Conservation (phyloP, 2,113 vertebrate genomes). For the Osmerus mordax region DNA sequence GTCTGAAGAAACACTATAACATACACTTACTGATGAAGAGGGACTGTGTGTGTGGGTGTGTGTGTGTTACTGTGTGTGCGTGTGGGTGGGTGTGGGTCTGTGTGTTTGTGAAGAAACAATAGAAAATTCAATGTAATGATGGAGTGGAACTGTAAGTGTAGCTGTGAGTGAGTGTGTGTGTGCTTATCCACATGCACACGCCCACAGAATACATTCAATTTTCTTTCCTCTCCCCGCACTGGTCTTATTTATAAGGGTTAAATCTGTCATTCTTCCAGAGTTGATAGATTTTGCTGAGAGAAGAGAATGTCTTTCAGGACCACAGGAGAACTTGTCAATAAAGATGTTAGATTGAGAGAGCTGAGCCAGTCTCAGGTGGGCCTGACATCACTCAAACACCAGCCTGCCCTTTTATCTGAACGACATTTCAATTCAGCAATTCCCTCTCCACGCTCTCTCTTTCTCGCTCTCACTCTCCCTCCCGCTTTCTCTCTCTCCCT, state of each 20-base stretch:
- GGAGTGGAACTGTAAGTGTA: not conserved
- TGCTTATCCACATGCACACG: no score
- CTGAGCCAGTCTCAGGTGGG: not conserved
- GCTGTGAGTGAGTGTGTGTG: not conserved
- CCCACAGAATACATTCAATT: not conserved
- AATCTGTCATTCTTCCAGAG: not conserved
- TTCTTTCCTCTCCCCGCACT: not conserved
- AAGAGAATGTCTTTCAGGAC: not conserved
- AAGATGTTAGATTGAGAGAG: constrained; percentile 4
- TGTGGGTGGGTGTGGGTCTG: not conserved
- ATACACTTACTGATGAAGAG: no score
- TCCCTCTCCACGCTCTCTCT: not conserved
- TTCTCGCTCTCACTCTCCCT: no score
- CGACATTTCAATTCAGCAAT: not conserved
- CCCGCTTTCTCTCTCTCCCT: no score
- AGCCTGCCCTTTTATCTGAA: constrained; percentile 8
- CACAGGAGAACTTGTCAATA: constrained; percentile 13
- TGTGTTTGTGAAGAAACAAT: not conserved
- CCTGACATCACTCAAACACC: not conserved
- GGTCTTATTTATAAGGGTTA: not conserved
- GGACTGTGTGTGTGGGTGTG: not conserved
- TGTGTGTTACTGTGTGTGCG: not conserved
- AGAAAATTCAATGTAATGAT: not conserved
- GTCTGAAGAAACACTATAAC: no score
- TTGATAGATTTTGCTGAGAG: constrained; percentile 8